Percentiles rank a stretch among this genome's conserved stretches.
Conservation (phyloP, 2,888 invertebrate genomes). For the Sesia apiformis region DNA sequence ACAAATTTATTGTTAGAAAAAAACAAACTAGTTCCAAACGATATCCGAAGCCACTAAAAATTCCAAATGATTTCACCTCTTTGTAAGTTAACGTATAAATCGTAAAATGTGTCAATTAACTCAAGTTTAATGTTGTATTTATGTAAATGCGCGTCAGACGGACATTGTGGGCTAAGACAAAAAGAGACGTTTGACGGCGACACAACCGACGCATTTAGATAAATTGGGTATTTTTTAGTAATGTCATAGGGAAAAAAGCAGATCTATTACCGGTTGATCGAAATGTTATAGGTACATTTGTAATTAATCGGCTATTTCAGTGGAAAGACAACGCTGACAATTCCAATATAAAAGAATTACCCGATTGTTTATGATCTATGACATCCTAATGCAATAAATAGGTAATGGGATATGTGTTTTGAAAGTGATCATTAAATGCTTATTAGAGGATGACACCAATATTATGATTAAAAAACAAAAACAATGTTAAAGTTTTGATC, state of each 20-base stretch:
- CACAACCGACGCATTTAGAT: conserved; percentile 36
- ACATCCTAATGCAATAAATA: no score
- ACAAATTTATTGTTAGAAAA: conserved; percentile 14
- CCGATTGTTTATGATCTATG: no score
- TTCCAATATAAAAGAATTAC: no score
- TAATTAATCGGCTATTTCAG: no score
- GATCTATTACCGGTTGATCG: not conserved
- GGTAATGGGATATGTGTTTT: no score
- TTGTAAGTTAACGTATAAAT: conserved; percentile 56
- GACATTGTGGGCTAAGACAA: conserved; percentile 45
- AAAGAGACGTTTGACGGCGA: conserved; percentile 41
- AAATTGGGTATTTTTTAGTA: conserved; percentile 34
- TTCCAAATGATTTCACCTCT: conserved; percentile 39
- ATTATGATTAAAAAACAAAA: no score
- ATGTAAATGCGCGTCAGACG: conserved; percentile 58
- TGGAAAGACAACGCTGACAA: no score
- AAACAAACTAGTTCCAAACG: conserved; percentile 9
- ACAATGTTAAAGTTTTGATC: no score
- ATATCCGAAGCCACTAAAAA: conserved; percentile 16
- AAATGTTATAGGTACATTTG: not conserved
- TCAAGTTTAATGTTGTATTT: conserved; percentile 66
- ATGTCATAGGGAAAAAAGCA: conserved; percentile 21
- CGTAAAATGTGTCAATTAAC: conserved; percentile 71
- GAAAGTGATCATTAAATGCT: no score
- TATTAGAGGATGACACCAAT: no score